phyloP scores from a whole-genome alignment of 2,113 vertebrate species.

The Hylia prasina region DNA sequence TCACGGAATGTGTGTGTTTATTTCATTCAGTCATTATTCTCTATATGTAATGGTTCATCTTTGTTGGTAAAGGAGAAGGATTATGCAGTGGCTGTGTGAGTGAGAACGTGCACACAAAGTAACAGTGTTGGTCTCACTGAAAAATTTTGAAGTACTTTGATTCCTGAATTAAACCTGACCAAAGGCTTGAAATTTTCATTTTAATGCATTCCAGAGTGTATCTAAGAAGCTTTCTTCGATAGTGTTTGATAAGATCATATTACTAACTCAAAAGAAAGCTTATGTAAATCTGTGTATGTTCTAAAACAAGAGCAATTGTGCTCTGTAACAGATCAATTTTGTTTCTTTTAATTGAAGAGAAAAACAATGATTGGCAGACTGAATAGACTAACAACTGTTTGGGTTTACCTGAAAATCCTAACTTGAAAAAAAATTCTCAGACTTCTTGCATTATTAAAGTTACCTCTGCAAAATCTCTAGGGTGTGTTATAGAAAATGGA shows the following conservation, averaged over 20 bases:
- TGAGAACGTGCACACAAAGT: background rate
- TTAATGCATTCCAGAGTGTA: background rate
- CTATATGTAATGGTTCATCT: background rate
- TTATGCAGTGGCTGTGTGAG: background rate
- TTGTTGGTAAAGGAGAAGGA: background rate
- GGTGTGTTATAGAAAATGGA: slow-evolving; percentile 22
- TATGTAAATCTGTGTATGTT: background rate
- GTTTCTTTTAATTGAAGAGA: background rate
- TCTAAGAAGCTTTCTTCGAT: background rate
- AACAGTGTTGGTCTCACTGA: background rate
- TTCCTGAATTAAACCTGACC: background rate
- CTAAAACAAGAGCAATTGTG: background rate
- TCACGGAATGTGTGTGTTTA: background rate
- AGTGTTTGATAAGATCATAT: slow-evolving; percentile 2
- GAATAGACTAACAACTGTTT: background rate
- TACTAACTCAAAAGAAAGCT: background rate
- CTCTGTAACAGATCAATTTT: background rate
- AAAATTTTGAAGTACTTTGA: background rate
- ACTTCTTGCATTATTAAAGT: background rate
- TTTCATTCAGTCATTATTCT: background rate
- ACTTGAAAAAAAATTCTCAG: background rate
- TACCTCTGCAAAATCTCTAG: slow-evolving; percentile 50
- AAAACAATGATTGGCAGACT: background rate
- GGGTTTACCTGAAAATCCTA: background rate
- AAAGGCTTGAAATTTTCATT: background rate